These are phyloP conservation scores for Chloroclystis v-ata DNA, from an alignment of 2,888 invertebrate species.

Conservation along the genomic window DNA sequence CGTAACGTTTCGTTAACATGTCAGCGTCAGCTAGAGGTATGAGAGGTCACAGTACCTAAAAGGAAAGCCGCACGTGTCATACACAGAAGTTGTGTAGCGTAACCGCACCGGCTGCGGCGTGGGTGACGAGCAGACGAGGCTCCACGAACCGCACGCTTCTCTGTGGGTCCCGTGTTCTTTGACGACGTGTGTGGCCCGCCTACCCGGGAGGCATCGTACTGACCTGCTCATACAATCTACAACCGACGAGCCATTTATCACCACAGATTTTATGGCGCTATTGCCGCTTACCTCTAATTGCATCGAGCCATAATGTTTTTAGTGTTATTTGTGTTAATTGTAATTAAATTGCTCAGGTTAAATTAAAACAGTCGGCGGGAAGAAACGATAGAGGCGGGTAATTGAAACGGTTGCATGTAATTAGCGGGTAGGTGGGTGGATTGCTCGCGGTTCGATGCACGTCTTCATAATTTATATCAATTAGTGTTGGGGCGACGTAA, in stretches of 20 bases:
- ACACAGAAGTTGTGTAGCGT: constrained; percentile 38
- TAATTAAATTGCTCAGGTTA: constrained; percentile 42
- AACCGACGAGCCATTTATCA: constrained; percentile 41
- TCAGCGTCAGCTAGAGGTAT: constrained; percentile 12
- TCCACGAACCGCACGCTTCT: constrained; percentile 36
- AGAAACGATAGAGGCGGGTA: constrained; percentile 47
- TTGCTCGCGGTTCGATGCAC: constrained; percentile 61
- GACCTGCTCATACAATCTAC: constrained; percentile 22
- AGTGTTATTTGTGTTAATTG: constrained; percentile 47
- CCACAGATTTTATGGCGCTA: constrained; percentile 47
- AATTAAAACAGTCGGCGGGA: constrained; percentile 41
- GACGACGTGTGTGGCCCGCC: constrained; percentile 46
- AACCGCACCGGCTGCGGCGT: constrained; percentile 34
- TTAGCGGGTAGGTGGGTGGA: constrained; percentile 64
- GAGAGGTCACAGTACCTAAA: constrained; percentile 21
- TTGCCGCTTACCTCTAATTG: constrained; percentile 51
- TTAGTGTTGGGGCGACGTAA: constrained; percentile 61
- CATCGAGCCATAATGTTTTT: constrained; percentile 41
- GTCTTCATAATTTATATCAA: constrained; percentile 76
- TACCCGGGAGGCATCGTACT: constrained; percentile 17
- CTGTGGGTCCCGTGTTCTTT: constrained; percentile 37
- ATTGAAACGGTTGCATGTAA: constrained; percentile 71
- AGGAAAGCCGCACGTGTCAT: constrained; percentile 33
- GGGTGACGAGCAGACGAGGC: constrained; percentile 39
- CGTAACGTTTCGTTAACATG: too few species aligned